A percentile compares a stretch with the other conserved stretches of the same genome.
Evolutionary conservation across 2,113 vertebrate species (phyloP).

Genomic region (Apus apus): DNA sequence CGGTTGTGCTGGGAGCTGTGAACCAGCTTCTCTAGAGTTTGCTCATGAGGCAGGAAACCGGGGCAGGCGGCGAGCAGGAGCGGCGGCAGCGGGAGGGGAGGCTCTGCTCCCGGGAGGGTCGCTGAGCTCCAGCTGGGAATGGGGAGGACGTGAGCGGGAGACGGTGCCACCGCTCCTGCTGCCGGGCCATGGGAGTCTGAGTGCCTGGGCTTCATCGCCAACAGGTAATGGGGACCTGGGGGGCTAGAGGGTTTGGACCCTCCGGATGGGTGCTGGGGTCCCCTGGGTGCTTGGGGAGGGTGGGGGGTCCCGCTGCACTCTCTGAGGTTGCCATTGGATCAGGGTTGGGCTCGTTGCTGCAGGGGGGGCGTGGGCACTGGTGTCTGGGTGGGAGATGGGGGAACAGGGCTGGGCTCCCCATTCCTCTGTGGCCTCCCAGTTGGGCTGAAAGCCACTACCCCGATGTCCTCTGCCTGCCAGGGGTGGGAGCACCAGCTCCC

Average conservation of each 20-base stretch:
- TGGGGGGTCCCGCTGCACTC: rapidly evolving
- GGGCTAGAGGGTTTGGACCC: rapidly evolving
- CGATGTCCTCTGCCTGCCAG: rapidly evolving
- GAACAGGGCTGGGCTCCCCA: background rate
- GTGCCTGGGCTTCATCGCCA: background rate
- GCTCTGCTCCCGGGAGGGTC: background rate
- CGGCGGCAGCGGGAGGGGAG: background rate
- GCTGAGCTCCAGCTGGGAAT: rapidly evolving
- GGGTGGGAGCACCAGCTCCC: rapidly evolving
- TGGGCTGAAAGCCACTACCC: background rate
- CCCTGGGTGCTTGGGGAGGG: rapidly evolving
- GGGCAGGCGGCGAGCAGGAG: background rate
- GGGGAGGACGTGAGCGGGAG: background rate
- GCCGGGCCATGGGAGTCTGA: background rate
- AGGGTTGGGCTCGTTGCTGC: rapidly evolving
- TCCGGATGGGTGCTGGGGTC: rapidly evolving
- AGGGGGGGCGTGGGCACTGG: background rate
- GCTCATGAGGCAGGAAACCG: constrained; percentile 60
- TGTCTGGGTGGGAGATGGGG: rapidly evolving
- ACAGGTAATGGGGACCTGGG: background rate
- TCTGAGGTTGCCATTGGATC: rapidly evolving
- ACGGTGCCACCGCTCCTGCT: background rate
- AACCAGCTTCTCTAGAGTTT: constrained; percentile 16
- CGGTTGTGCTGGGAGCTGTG: constrained; percentile 17
- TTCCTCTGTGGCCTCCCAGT: rapidly evolving